These are phyloP conservation scores for Falco columbarius DNA, from an alignment of 2,797 vertebrate species.

Conservation along the genomic window DNA sequence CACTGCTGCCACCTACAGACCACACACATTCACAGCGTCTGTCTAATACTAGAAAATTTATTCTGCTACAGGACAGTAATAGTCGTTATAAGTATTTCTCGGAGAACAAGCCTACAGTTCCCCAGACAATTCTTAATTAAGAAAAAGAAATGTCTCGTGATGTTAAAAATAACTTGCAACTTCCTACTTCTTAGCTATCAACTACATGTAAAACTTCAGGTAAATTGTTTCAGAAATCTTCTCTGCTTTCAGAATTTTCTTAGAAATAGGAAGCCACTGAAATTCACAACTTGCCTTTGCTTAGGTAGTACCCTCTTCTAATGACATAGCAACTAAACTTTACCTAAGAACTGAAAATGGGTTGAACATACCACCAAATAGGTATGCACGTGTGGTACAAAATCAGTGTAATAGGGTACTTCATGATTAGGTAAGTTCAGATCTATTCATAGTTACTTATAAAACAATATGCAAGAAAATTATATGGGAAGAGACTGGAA, in stretches of 20 bases:
- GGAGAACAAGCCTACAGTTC: not conserved
- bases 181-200: not conserved
- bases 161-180: not conserved
- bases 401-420: not conserved
- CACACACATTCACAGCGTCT: not conserved
- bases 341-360: not conserved
- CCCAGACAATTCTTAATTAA: not conserved
- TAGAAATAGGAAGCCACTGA: not conserved
- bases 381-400: not conserved
- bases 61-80: not conserved
- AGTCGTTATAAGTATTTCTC: not conserved
- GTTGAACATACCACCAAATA: not conserved
- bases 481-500: not conserved
- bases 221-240: not conserved
- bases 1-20: constrained; percentile 56
- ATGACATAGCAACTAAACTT: not conserved
- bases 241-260: not conserved
- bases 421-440: not conserved
- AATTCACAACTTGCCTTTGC: not conserved
- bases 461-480: not conserved
- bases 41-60: not conserved
- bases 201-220: not conserved
- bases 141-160: not conserved
- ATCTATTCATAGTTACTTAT: not conserved
- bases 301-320: not conserved